A percentile compares a stretch with the other conserved stretches of the same genome.
Conservation (phyloP, 2,888 invertebrate species). For the Lasiommata megera region DNA sequence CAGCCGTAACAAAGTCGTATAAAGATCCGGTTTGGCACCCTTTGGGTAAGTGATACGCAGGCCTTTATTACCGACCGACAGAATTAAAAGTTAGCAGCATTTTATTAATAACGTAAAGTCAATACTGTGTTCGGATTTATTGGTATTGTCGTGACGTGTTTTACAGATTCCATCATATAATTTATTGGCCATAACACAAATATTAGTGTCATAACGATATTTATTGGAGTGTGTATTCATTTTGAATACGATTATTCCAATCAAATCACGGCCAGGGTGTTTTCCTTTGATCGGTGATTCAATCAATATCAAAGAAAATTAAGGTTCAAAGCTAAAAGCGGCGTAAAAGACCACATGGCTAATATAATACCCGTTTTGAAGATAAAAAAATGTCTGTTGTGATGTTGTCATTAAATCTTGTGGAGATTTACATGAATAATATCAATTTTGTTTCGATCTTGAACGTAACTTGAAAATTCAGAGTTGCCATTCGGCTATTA, state of each 20-base stretch:
- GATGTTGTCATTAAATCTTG: constrained; percentile 18
- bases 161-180: too few relatives aligned
- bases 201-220: constrained; percentile 7
- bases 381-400: constrained; percentile 25
- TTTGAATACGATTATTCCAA: constrained; percentile 26
- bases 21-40: too few relatives aligned
- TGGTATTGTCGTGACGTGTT: too few relatives aligned
- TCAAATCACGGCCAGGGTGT: constrained; percentile 27
- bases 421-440: constrained; percentile 13
- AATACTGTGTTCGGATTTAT: too few relatives aligned
- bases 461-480: not conserved
- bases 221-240: constrained; percentile 1
- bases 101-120: too few relatives aligned
- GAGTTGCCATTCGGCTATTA: not conserved
- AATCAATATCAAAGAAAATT: constrained; percentile 28
- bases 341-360: constrained; percentile 36
- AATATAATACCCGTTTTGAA: constrained; percentile 30
- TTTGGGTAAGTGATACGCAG: too few relatives aligned
- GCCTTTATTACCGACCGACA: too few relatives aligned
- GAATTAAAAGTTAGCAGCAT: too few relatives aligned
- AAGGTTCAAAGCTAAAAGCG: constrained; percentile 31
- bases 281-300: constrained; percentile 29
- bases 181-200: not conserved
- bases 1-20: too few relatives aligned
- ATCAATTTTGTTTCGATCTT: constrained; percentile 3